phyloP scores from a whole-genome alignment of 2,113 vertebrate genomes.

The Melanocharis versteri region DNA sequence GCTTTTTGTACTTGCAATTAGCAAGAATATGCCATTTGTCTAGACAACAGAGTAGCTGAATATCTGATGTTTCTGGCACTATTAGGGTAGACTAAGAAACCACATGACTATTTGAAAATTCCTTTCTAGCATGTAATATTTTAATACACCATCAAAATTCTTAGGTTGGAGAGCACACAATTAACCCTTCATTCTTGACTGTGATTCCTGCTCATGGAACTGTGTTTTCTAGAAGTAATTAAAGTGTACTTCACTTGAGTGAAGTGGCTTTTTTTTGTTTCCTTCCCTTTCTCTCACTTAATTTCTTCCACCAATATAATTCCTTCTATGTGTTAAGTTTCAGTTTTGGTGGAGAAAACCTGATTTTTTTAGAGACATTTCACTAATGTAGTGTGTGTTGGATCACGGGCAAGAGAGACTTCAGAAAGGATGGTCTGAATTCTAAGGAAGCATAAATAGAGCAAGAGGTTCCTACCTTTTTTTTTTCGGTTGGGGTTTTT shows the following conservation, averaged over 20 bases:
- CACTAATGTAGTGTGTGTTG: neutral
- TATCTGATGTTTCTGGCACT: slow-evolving; percentile 6
- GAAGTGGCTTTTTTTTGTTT: neutral
- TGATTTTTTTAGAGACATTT: neutral
- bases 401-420: neutral
- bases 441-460: neutral
- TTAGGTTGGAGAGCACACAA: neutral
- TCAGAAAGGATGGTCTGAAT: neutral
- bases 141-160: neutral
- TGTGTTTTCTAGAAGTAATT: neutral
- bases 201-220: neutral
- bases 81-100: neutral
- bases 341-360: neutral
- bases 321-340: neutral
- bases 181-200: neutral
- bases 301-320: neutral
- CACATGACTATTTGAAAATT: slow-evolving; percentile 15
- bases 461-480: neutral
- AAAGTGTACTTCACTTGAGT: neutral
- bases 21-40: slow-evolving; percentile 2
- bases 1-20: slow-evolving; percentile 29
- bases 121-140: neutral
- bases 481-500: neutral
- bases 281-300: neutral
- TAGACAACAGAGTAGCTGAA: slow-evolving; percentile 12